Percentiles rank a stretch among this genome's conserved stretches.
These are phyloP conservation scores for Tiliacea aurago DNA, from an alignment of 2,888 invertebrate genomes.

Conservation along the genomic window DNA sequence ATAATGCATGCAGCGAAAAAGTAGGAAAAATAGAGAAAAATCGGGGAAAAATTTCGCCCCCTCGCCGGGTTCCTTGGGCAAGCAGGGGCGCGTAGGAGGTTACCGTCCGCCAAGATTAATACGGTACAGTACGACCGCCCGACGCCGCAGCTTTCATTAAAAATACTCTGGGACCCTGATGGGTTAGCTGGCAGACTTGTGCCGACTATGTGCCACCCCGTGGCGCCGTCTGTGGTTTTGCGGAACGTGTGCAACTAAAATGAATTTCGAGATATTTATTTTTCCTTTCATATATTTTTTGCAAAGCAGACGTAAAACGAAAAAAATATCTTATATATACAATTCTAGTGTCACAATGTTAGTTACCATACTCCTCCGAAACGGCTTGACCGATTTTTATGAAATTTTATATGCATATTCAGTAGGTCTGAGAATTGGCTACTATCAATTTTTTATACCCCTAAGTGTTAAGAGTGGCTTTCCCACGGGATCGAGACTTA, in stretches of 20 bases:
- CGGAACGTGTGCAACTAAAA: conserved; percentile 59
- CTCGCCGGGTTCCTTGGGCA: conserved; percentile 81
- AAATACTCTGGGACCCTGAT: conserved; percentile 81
- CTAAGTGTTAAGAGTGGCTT: no score
- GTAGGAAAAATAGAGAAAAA: conserved; percentile 82
- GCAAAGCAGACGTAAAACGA: conserved; percentile 13
- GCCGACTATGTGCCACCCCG: conserved; percentile 64
- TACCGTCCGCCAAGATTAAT: conserved; percentile 88
- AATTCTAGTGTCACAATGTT: no score
- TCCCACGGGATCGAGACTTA: no score
- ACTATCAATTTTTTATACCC: no score
- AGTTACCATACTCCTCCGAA: no score
- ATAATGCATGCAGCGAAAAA: conserved; percentile 86
- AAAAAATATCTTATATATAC: no score
- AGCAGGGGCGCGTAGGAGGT: conserved; percentile 83
- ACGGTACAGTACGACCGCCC: conserved; percentile 85
- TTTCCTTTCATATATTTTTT: conserved; percentile 31
- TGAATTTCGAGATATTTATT: conserved; percentile 57
- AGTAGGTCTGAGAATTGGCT: no score
- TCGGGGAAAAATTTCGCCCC: conserved; percentile 81
- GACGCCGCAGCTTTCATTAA: conserved; percentile 89
- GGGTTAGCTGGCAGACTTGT: conserved; percentile 71
- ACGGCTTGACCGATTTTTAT: no score
- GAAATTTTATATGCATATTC: no score
- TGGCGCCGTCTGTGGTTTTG: conserved; percentile 70